These are phyloP conservation scores for Artibeus lituratus DNA, from an alignment of 2,797 vertebrate genomes.

Conservation along the genomic window DNA sequence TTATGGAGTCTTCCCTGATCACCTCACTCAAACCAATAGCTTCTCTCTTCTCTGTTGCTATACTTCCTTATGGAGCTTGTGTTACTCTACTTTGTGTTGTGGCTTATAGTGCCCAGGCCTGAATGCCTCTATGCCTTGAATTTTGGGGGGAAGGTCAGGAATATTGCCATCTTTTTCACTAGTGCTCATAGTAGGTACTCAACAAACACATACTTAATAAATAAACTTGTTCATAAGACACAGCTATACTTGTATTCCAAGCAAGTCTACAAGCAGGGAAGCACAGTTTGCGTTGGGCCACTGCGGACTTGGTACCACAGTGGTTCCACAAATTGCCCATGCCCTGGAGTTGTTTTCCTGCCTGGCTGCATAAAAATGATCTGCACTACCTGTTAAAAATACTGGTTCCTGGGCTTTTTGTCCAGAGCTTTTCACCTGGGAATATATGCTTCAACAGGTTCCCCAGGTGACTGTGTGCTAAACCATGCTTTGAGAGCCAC, in stretches of 20 bases:
- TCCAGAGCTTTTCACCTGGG: not conserved
- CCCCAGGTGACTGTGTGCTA: not conserved
- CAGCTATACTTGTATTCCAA: not conserved
- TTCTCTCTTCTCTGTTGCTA: not conserved
- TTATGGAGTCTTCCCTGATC: not conserved
- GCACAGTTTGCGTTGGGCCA: not conserved
- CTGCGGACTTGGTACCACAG: not conserved
- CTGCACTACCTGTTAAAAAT: not conserved
- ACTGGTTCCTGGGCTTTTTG: not conserved
- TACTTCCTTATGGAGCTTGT: fast-evolving
- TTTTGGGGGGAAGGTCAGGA: not conserved
- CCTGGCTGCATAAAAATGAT: not conserved
- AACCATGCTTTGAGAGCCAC: not conserved
- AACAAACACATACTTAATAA: not conserved
- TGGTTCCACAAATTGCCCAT: not conserved
- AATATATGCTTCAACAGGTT: not conserved
- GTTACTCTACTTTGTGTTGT: not conserved
- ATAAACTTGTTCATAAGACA: not conserved
- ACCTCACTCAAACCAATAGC: not conserved
- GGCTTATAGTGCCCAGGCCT: not conserved
- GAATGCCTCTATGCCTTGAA: not conserved
- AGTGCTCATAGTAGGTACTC: not conserved
- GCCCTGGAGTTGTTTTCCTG: not conserved
- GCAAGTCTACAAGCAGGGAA: not conserved
- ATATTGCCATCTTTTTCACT: not conserved